Evolutionary conservation across 2,888 invertebrate genomes (phyloP).

Genomic region (Emesis furor): DNA sequence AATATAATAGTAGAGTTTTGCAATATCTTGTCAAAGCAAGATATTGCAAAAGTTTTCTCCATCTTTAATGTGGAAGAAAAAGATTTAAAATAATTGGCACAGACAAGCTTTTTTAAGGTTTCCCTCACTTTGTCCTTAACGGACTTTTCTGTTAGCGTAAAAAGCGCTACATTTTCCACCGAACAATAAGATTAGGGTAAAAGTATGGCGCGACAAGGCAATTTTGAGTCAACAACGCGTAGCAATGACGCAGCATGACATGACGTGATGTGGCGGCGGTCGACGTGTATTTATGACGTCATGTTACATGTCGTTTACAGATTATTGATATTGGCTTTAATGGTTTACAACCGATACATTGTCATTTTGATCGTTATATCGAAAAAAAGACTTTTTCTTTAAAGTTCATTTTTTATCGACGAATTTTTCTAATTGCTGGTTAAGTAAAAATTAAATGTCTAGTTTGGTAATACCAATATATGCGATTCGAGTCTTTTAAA

Average conservation of each 20-base stretch:
- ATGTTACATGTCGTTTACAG: conserved; percentile 42
- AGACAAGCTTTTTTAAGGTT: no score
- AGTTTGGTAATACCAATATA: no score
- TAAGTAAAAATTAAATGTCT: no score
- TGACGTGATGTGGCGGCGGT: conserved; percentile 18
- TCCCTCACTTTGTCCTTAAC: no score
- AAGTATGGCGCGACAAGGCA: conserved; percentile 34
- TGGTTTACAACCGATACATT: conserved; percentile 7
- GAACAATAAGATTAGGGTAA: conserved; percentile 1
- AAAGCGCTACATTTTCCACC: not conserved
- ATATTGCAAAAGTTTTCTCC: no score
- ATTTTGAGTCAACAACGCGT: conserved; percentile 45
- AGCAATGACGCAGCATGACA: conserved; percentile 37
- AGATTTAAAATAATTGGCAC: no score
- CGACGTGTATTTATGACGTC: conserved; percentile 46
- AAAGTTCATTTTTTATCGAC: no score
- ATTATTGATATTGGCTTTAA: conserved; percentile 32
- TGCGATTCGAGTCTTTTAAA: no score
- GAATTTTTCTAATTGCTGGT: no score
- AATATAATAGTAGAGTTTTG: no score
- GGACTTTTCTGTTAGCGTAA: not conserved
- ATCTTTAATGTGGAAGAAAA: no score
- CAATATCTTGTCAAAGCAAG: no score
- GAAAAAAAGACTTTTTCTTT: not conserved
- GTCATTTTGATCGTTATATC: not conserved